phyloP scores from a whole-genome alignment of 2,888 invertebrate species.

The Xestoiulus laeticollis region DNA sequence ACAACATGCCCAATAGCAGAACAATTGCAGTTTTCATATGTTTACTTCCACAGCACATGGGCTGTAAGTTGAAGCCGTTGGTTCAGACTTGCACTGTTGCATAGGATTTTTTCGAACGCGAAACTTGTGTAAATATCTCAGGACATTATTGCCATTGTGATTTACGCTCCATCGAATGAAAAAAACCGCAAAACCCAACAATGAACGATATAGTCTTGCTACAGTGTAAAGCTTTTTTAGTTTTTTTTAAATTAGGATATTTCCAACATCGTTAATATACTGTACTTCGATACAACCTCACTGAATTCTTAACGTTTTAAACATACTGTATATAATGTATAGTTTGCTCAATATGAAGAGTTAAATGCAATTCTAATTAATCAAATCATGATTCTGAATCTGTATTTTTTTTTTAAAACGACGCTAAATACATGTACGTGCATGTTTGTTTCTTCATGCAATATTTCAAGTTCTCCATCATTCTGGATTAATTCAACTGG shows the following conservation, averaged over 20 bases:
- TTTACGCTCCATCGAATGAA: neutral
- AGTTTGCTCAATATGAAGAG: too few species aligned
- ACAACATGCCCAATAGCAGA: neutral
- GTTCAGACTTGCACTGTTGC: neutral
- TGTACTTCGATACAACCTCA: too few species aligned
- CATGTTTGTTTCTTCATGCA: too few species aligned
- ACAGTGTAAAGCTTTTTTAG: neutral
- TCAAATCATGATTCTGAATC: too few species aligned
- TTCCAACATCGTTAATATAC: too few species aligned
- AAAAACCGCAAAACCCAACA: neutral
- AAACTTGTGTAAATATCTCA: constrained; percentile 17
- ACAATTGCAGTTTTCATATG: neutral
- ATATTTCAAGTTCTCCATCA: too few species aligned
- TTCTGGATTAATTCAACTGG: too few species aligned
- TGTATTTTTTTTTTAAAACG: too few species aligned
- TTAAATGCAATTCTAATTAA: too few species aligned
- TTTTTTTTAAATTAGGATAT: neutral
- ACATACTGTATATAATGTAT: too few species aligned
- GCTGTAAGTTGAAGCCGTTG: neutral
- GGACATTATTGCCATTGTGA: neutral
- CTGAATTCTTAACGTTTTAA: too few species aligned
- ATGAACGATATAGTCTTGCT: neutral
- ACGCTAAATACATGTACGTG: too few species aligned
- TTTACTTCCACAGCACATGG: neutral
- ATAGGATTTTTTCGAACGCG: neutral